Conservation (phyloP, 2,888 invertebrate genomes). For the Zootermopsis nevadensis region DNA sequence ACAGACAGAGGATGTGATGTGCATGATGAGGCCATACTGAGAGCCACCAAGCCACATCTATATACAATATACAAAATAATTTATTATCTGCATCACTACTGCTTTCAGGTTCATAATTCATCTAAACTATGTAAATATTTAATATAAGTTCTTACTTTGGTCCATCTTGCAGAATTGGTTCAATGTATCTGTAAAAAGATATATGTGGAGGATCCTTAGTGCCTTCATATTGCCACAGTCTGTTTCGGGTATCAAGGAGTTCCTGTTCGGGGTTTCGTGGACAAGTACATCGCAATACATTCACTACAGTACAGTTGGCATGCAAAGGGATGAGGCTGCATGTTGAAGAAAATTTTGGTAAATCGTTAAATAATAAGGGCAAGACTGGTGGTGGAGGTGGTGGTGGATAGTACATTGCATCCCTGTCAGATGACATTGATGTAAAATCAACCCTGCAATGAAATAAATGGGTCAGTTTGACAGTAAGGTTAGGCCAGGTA, state of each 20-base stretch:
- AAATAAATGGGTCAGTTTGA: neutral
- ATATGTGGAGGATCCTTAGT: slow-evolving; percentile 46
- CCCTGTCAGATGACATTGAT: slow-evolving; percentile 46
- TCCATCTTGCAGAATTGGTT: slow-evolving; percentile 53
- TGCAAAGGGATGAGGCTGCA: slow-evolving; percentile 1
- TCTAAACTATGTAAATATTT: neutral
- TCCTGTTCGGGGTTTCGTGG: slow-evolving; percentile 47
- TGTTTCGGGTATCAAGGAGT: slow-evolving; percentile 42
- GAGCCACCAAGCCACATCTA: slow-evolving; percentile 89
- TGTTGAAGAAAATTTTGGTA: slow-evolving; percentile 6
- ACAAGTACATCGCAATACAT: slow-evolving; percentile 24
- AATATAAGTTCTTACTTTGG: slow-evolving; percentile 51
- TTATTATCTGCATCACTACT: neutral
- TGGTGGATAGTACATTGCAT: slow-evolving; percentile 37
- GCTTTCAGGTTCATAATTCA: too few species aligned
- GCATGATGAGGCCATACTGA: slow-evolving; percentile 80
- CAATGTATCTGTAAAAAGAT: slow-evolving; percentile 50
- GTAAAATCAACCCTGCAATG: slow-evolving; percentile 11
- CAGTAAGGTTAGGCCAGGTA: too few species aligned
- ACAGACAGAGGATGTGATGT: slow-evolving; percentile 71
- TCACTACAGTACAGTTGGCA: slow-evolving; percentile 19
- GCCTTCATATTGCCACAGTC: slow-evolving; percentile 47
- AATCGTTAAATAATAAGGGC: slow-evolving; percentile 29
- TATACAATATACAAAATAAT: slow-evolving; percentile 30
- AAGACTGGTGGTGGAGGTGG: slow-evolving; percentile 45